These are phyloP conservation scores for Imbricaverruca yamaguchii DNA, from an alignment of 2,888 invertebrate genomes.

Conservation along the genomic window DNA sequence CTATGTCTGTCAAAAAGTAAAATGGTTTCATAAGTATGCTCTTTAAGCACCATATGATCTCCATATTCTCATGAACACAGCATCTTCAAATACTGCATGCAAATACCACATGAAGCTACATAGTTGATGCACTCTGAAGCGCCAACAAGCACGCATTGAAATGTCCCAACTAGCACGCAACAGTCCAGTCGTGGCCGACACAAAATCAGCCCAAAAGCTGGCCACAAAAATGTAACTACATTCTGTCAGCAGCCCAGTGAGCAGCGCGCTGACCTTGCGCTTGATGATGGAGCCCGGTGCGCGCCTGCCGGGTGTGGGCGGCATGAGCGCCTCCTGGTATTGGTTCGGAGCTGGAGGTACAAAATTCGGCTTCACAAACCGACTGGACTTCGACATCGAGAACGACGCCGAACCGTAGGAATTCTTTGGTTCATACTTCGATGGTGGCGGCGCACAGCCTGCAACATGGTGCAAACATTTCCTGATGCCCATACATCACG, in stretches of 20 bases:
- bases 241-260: background rate
- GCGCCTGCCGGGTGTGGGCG: background rate
- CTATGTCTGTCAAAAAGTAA: too few species aligned
- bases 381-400: constrained; percentile 3
- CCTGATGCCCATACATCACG: too few species aligned
- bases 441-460: constrained; percentile 6
- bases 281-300: background rate
- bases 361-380: constrained; percentile 1
- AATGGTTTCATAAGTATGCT: too few species aligned
- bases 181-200: too few species aligned
- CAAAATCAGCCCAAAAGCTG: too few species aligned
- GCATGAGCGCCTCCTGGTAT: constrained; percentile 6
- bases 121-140: too few species aligned
- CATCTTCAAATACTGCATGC: too few species aligned
- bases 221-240: background rate
- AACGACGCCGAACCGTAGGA: background rate
- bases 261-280: background rate
- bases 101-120: too few species aligned
- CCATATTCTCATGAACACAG: too few species aligned
- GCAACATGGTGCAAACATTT: background rate
- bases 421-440: background rate
- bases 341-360: constrained; percentile 11
- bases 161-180: too few species aligned
- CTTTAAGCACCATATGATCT: too few species aligned
- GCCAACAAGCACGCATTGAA: too few species aligned